phyloP scores from a whole-genome alignment of 1,140 invertebrate species.

The Euwallacea similis region DNA sequence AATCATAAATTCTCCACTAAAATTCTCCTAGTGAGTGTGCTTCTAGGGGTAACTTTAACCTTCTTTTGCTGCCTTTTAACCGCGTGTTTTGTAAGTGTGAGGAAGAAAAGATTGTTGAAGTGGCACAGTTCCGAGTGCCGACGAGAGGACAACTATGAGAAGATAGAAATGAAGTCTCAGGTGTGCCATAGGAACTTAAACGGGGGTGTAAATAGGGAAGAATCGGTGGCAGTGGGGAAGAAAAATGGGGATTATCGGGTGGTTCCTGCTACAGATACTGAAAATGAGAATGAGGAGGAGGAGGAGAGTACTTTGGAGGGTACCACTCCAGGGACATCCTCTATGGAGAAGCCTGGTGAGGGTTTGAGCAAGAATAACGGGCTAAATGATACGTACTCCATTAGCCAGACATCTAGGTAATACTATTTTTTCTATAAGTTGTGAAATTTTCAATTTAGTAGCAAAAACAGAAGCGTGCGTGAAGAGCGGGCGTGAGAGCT shows the following conservation, averaged over 20 bases:
- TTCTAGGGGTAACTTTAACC: conserved; percentile 62
- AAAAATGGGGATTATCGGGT: conserved; percentile 71
- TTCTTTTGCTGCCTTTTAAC: conserved; percentile 63
- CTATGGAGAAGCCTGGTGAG: background rate
- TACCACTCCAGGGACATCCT: conserved; percentile 41
- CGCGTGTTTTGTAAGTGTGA: conserved; percentile 61
- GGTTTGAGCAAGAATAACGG: background rate
- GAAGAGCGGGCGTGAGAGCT: too few relatives aligned
- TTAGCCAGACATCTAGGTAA: conserved; percentile 4
- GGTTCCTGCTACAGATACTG: conserved; percentile 65
- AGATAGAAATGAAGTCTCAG: conserved; percentile 71
- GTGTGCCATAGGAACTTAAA: conserved; percentile 49
- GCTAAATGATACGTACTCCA: background rate
- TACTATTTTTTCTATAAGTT: background rate
- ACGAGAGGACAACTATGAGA: conserved; percentile 71
- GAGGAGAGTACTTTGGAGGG: conserved; percentile 51
- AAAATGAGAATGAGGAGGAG: conserved; percentile 57
- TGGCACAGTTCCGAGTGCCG: conserved; percentile 38
- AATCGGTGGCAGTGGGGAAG: conserved; percentile 52
- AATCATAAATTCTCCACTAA: conserved; percentile 57
- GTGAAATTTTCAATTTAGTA: too few relatives aligned
- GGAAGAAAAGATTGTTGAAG: conserved; percentile 49
- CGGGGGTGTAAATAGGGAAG: conserved; percentile 40
- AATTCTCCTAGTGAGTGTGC: conserved; percentile 59
- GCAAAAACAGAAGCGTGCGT: too few relatives aligned